Percentiles rank a stretch among this genome's conserved stretches.
Conservation (phyloP, 1,140 invertebrate genomes). For the Hylaeus volcanicus region DNA sequence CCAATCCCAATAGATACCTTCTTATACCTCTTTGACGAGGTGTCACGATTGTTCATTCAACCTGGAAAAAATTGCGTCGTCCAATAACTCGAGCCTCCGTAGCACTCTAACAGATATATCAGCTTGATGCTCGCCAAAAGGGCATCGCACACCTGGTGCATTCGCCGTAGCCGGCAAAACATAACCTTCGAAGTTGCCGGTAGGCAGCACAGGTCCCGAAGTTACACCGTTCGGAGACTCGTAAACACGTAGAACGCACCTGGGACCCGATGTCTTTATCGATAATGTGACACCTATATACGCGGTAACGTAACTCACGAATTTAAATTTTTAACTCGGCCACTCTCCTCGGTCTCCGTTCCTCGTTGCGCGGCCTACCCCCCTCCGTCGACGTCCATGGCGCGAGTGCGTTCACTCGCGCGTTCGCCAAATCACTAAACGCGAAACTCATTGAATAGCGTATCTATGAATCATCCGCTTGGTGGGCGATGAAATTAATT, state of each 20-base stretch:
- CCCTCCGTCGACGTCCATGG: constrained; percentile 18
- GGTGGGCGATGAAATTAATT: constrained; percentile 38
- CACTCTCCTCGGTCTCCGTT: constrained; percentile 25
- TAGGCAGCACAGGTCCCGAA: constrained; percentile 54
- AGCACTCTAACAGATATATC: constrained; percentile 37
- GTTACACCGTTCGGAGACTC: constrained; percentile 68
- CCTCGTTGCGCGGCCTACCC: background rate
- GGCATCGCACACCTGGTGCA: constrained; percentile 64
- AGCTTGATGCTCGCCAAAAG: constrained; percentile 26
- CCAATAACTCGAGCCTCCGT: background rate
- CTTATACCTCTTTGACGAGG: no score
- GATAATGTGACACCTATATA: constrained; percentile 68
- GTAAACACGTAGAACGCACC: constrained; percentile 73
- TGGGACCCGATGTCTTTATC: constrained; percentile 71
- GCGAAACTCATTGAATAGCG: constrained; percentile 35
- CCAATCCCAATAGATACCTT: no score
- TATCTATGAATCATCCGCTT: constrained; percentile 29
- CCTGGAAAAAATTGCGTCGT: background rate
- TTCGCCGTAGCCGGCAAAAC: constrained; percentile 65
- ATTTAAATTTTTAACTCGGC: constrained; percentile 68
- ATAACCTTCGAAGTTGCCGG: constrained; percentile 68
- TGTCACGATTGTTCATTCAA: background rate
- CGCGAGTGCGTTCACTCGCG: constrained; percentile 37
- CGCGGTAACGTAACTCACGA: constrained; percentile 63
- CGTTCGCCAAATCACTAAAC: constrained; percentile 33